A percentile compares a stretch with the other conserved stretches of the same genome.
Conservation (phyloP, 2,888 invertebrate species). For the Cephonodes hylas region DNA sequence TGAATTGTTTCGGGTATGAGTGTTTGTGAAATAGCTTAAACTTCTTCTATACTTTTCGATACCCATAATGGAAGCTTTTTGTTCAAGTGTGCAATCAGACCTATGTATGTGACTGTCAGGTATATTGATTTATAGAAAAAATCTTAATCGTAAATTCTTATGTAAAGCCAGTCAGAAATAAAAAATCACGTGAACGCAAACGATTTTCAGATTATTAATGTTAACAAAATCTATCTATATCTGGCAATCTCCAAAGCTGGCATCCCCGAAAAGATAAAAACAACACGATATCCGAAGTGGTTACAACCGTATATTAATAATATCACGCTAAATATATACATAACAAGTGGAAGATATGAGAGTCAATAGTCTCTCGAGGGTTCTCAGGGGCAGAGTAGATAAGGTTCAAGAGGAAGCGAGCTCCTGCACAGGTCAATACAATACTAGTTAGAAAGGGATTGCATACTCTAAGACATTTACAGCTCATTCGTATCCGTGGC, state of each 20-base stretch:
- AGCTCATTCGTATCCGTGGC: too few species aligned
- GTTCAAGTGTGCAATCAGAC: too few species aligned
- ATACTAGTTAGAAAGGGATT: neutral
- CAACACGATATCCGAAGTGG: neutral
- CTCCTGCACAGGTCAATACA: neutral
- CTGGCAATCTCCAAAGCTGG: neutral
- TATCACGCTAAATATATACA: neutral
- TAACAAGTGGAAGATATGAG: neutral
- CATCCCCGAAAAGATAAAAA: conserved; percentile 1
- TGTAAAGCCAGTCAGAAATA: too few species aligned
- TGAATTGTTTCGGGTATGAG: too few species aligned
- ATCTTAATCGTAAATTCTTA: too few species aligned
- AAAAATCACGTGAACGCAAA: neutral
- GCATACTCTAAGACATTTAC: too few species aligned
- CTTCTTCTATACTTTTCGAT: too few species aligned
- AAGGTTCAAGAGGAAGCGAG: neutral
- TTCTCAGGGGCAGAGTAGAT: neutral
- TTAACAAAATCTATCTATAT: neutral
- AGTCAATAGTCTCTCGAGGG: neutral
- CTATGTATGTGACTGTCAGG: too few species aligned
- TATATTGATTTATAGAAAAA: too few species aligned
- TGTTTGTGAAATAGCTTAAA: too few species aligned
- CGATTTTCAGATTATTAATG: neutral
- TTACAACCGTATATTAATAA: neutral
- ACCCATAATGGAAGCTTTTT: too few species aligned